Base-by-base conservation (phyloP, 2,113 vertebrate species). In the Indri indri region DNA sequence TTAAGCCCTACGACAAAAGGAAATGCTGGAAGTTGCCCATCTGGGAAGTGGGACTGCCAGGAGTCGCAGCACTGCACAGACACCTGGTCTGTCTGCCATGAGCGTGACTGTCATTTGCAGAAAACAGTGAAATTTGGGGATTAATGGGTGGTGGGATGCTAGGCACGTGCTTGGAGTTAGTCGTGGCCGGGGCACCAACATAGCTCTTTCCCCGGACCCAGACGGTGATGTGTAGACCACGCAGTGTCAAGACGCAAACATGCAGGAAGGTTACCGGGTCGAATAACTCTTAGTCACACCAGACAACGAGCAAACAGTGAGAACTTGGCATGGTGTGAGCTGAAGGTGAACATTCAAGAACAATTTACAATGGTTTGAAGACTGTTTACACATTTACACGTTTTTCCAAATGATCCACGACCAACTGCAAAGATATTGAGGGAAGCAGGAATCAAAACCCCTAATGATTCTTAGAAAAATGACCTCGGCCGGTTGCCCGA, bases 401-500 rank as follows among this genome's bases (percentile, higher is more conserved):
- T 14, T 23, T 23, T 18, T 11, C 83, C 34, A 65, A 25, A 0
- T 37, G 16, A 23, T 14, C 32, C 70, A 32, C 22, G 1, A 5
- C 22, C 68, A 34, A 25, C 1, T 8, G 68, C 37, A 65, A 63
- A 57, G 66, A 30, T 8, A 3, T 37, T 22, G 25, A n/a, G 34
- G 37, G 5, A 17, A n/a, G 14, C 22, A 50, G 68, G 32, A 30
- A 32, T 27, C 4, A 12, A 34, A 2, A 2, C 32, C 13, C 17
- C 2, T 6, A 2, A 17, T 7, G 45, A 23, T 2, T 52, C 73
- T 76, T 42, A 20, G 68, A 42, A 20, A 40, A 57, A 27, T 2
- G 1, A 32, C 12, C 20, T 13, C 0, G 11, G 22, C n/a, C 17
- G 6, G 11, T 13, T 2, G 50, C 12, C 40, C 0, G 0, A 0